A percentile compares a stretch with the other conserved stretches of the same genome.
phyloP scores from a whole-genome alignment of 2,888 invertebrate genomes.

The Nephrotoma flavescens region DNA sequence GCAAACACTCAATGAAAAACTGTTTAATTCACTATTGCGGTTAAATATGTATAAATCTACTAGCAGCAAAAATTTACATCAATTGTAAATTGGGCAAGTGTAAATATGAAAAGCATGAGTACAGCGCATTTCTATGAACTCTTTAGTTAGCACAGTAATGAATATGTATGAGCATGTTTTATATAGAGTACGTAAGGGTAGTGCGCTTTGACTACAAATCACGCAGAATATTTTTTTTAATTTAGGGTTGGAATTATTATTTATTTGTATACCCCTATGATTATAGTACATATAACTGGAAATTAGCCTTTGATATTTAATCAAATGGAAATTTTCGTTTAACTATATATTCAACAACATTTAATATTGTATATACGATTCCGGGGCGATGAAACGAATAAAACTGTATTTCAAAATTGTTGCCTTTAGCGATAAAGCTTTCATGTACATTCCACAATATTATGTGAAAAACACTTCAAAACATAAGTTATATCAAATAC shows the following conservation, averaged over 20 bases:
- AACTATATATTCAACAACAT: too few species aligned
- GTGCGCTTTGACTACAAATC: neutral
- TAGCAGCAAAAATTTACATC: neutral
- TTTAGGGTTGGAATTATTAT: neutral
- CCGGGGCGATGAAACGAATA: neutral
- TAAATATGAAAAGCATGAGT: neutral
- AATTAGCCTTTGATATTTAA: neutral
- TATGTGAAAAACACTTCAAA: neutral
- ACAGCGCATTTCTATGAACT: neutral
- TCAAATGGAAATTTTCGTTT: neutral
- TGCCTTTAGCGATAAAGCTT: neutral
- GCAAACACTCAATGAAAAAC: neutral
- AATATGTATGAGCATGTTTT: neutral
- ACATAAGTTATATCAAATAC: too few species aligned
- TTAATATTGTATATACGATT: too few species aligned
- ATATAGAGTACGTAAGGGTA: too few species aligned
- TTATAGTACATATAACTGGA: neutral
- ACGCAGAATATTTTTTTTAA: neutral
- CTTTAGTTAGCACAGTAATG: neutral
- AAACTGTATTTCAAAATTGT: too few species aligned
- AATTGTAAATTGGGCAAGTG: neutral
- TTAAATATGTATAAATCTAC: neutral
- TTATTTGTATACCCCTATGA: neutral
- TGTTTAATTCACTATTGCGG: neutral
- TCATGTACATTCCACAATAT: neutral